phyloP scores from a whole-genome alignment of 2,888 invertebrate genomes.

The Trachelus tabidus region DNA sequence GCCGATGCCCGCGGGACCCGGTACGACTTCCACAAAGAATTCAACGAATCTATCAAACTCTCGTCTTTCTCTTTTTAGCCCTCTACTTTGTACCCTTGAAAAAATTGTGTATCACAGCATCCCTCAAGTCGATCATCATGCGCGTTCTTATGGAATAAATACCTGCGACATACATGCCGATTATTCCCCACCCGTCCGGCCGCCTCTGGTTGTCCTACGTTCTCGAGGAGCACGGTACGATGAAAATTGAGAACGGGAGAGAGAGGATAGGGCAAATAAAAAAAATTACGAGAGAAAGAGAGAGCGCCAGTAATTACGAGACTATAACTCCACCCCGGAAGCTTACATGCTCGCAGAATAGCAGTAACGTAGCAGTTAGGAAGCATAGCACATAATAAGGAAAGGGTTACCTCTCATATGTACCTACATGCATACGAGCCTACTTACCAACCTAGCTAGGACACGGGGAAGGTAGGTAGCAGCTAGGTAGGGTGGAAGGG shows the following conservation, averaged over 20 bases:
- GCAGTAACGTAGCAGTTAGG: background rate
- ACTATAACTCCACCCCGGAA: constrained; percentile 28
- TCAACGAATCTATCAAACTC: too few species aligned
- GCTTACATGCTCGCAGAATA: constrained; percentile 30
- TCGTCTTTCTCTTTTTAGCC: too few species aligned
- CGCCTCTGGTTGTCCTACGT: background rate
- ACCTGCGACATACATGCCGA: constrained; percentile 6
- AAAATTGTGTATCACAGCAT: background rate
- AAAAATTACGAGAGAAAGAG: background rate
- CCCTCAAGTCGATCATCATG: background rate
- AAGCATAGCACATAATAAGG: too few species aligned
- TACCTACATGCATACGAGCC: background rate
- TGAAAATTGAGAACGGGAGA: constrained; percentile 12
- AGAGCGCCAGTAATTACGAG: constrained; percentile 10
- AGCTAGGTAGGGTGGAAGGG: background rate
- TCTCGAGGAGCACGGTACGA: constrained; percentile 2
- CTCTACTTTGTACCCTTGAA: too few species aligned
- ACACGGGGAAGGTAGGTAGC: background rate
- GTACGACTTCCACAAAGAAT: too few species aligned
- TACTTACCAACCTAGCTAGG: background rate
- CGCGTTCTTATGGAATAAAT: constrained; percentile 18
- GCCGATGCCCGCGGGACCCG: too few species aligned
- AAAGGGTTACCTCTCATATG: background rate
- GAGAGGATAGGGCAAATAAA: background rate
- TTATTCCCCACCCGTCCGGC: too few species aligned